Percentiles rank a stretch among this genome's conserved stretches.
Evolutionary conservation across 2,113 vertebrate species (phyloP).

Genomic region (Mastomys coucha): DNA sequence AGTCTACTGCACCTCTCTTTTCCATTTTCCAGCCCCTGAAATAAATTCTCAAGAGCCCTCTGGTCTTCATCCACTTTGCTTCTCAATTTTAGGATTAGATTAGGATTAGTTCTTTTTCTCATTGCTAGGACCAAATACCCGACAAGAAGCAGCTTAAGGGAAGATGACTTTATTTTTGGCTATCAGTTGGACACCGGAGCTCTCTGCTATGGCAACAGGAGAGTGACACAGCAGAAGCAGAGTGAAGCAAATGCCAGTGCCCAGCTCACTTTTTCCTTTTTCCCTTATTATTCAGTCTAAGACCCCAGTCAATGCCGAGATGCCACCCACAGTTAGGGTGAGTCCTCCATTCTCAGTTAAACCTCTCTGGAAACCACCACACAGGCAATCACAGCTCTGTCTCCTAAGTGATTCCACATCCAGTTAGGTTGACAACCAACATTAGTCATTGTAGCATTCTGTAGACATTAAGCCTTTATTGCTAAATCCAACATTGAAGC

Average conservation of each 20-base stretch:
- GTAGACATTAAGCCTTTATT: slow-evolving; percentile 6
- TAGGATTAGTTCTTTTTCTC: not conserved
- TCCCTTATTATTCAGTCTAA: not conserved
- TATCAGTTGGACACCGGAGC: not conserved
- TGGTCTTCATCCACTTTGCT: not conserved
- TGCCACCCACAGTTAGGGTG: not conserved
- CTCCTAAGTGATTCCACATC: not conserved
- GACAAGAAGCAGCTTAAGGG: not conserved
- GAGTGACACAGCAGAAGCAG: not conserved
- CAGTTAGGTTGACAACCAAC: not conserved
- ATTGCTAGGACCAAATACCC: not conserved
- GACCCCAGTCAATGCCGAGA: not conserved
- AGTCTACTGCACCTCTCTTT: not conserved
- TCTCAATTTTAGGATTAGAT: not conserved
- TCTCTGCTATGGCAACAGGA: not conserved
- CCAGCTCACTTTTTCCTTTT: not conserved
- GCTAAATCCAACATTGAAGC: not conserved
- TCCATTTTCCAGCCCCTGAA: not conserved
- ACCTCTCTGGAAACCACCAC: not conserved
- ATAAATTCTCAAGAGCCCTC: slow-evolving; percentile 24
- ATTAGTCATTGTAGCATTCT: not conserved
- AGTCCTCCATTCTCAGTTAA: not conserved
- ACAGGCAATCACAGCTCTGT: not conserved
- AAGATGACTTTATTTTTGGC: not conserved
- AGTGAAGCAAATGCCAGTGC: not conserved